These are phyloP conservation scores for Folsomia candida DNA, from an alignment of 2,888 invertebrate genomes.

Conservation along the genomic window DNA sequence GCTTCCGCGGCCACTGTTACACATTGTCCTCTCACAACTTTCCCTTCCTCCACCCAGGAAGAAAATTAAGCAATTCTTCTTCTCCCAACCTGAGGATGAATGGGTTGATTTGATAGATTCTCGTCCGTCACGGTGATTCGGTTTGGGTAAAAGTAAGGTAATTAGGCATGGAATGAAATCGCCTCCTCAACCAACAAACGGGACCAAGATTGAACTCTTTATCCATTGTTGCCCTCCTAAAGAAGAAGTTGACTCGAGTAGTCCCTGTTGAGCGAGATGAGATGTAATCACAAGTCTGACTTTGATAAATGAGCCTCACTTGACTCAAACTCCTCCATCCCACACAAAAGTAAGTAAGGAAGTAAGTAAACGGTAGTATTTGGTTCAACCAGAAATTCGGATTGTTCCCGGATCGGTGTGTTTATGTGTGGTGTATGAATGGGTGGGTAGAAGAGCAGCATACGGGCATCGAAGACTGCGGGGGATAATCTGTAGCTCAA, in stretches of 20 bases:
- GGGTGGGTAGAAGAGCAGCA: background rate
- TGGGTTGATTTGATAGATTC: background rate
- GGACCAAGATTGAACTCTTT: background rate
- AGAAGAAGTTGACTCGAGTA: background rate
- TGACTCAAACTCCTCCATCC: background rate
- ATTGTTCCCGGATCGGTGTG: background rate
- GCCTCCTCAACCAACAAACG: background rate
- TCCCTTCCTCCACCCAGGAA: background rate
- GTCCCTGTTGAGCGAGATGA: slow-evolving; percentile 29
- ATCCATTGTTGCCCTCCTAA: background rate
- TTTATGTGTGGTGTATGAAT: background rate
- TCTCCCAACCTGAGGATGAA: background rate
- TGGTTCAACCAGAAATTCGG: background rate
- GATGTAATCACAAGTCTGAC: background rate
- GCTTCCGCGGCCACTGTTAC: too few relatives aligned
- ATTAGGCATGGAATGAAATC: background rate
- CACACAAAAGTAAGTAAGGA: too few relatives aligned
- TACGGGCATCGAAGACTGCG: background rate
- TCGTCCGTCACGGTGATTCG: background rate
- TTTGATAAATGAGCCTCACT: slow-evolving; percentile 5
- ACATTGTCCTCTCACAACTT: too few relatives aligned
- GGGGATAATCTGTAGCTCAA: background rate
- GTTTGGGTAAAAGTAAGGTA: too few relatives aligned
- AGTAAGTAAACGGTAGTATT: background rate
- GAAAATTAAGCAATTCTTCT: background rate